These are phyloP conservation scores for Scrobipalpa atriplicella DNA, from an alignment of 2,888 invertebrate species.

Conservation along the genomic window DNA sequence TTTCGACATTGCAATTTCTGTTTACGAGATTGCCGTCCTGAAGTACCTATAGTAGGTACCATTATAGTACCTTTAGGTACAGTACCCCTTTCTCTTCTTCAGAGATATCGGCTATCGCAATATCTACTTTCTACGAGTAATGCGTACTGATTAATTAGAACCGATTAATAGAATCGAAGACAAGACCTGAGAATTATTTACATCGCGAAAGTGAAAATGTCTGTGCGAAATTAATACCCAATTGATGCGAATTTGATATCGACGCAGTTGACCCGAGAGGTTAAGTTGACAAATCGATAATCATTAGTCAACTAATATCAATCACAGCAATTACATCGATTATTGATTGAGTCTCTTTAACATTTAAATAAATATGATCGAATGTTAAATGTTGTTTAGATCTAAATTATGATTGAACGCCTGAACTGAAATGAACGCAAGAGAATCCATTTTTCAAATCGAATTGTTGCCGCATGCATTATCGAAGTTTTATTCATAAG, in stretches of 20 bases:
- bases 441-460: conserved; percentile 5
- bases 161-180: conserved; percentile 65
- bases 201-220: conserved; percentile 55
- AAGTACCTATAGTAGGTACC: background rate
- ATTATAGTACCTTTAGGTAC: conserved; percentile 50
- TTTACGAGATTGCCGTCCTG: conserved; percentile 53
- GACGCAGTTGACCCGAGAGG: conserved; percentile 11
- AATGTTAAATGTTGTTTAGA: conserved; percentile 24
- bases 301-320: conserved; percentile 6
- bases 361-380: conserved; percentile 20
- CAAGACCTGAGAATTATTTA: conserved; percentile 57
- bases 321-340: conserved; percentile 3
- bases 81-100: conserved; percentile 74
- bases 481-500: conserved; percentile 13
- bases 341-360: conserved; percentile 10
- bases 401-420: conserved; percentile 23
- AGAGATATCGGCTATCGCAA: conserved; percentile 44
- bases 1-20: conserved; percentile 49
- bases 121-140: conserved; percentile 74
- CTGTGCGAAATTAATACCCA: conserved; percentile 19
- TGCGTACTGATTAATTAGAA: conserved; percentile 79
- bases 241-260: conserved; percentile 16
- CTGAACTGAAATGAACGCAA: background rate
- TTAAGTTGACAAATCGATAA: conserved; percentile 19
- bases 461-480: conserved; percentile 2